Evolutionary conservation across 2,113 vertebrate species (phyloP), one percentile per base, ranked within the genome.

Genomic region (Sterrhoptilus dennistouni): DNA sequence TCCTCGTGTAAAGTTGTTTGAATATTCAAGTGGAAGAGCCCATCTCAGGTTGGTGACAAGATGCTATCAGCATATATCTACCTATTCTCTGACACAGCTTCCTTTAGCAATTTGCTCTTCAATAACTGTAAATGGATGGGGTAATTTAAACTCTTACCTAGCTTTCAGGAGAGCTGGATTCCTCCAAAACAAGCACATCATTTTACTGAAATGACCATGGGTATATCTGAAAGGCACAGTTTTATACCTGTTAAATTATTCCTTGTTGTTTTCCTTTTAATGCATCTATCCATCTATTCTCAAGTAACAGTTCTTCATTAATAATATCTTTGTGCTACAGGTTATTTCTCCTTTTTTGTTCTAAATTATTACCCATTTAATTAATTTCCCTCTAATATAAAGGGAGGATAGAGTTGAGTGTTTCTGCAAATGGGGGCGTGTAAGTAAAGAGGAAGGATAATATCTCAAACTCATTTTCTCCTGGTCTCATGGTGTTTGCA

Each of bases 311-410:
- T 75, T 90, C 53, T 68, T 95, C 80, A 81, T 81, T 93, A 86
- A 75, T 29, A 50, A 36, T 60, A 25, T 54, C 69, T 90, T 81
- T 82, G 42, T 81, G 49, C 74, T 82, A 47, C 59, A 2, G 3
- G 53, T 69, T 91, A 66, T 93, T 93, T 91, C 71, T 81, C 31
- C 44, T 90, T 81, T 89, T 92, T 64, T 90, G n/a, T 93, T 96
- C 85, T 89, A 74, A 94, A 88, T 68, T 42, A 61, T 89, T 78
- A 57, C 83, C 52, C 63, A 75, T 93, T 94, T 81, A 95, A 96
- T 94, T 96, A 94, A 87, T 94, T 96, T 93, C 78, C 36, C 45
- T 89, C 21, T 95, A 84, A 94, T 93, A 87, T 57, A 89, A 84
- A 69, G 80, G 93, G 94, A 95, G 89, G 89, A 82, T 93, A 85